Evolutionary conservation across 2,888 invertebrate species (phyloP), one percentile per base, ranked within the genome.

Genomic region (Philonicus albiceps): DNA sequence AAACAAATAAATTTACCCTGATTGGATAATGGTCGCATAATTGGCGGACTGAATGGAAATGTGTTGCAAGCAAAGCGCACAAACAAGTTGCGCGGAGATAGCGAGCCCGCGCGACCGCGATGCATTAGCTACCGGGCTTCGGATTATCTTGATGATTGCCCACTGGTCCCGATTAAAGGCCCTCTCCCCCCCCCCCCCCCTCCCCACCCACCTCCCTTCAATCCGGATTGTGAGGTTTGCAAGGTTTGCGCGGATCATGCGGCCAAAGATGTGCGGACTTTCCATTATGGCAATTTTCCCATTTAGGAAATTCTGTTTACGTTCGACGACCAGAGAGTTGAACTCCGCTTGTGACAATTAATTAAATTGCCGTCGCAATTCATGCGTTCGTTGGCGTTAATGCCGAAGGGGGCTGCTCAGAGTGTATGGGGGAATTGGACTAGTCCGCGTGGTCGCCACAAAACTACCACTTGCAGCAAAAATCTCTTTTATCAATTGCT

Each of bases 31-130:
- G 91, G 90, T 88, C 90, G 88, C 91, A 90, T 92, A 92, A 92
- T 92, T 92, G 92, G 92, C 92, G 92, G 91, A 90, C 91, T 92
- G 92, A 92, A 92, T 92, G 92, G 91, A 92, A 92, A 91, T 92
- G 92, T 92, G 92, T 92, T 91, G 91, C 91, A 91, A 91, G 92
- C 84, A 84, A 84, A 73, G 84, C 84, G 84, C 92, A 92, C 91
- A 92, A 91, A 91, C 90, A 90, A 91, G 90, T 89, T 89, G 76
- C 74, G 75, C 64, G 19, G 37, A 72, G 84, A 40, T 43, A 80
- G 84, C 37, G 30, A 81, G 49, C 49, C 40, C 27, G 73, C 27
- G 73, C 43, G 27, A 27, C 78, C 30, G 64, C 84, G 31, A 22
- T 43, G 55, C 84, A 84, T 84, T 84, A 83, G 73, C 72, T 84